Percentiles rank a stretch among this genome's conserved stretches.
These are phyloP conservation scores for Catocala sponsa DNA, from an alignment of 2,888 invertebrate genomes.

Conservation along the genomic window DNA sequence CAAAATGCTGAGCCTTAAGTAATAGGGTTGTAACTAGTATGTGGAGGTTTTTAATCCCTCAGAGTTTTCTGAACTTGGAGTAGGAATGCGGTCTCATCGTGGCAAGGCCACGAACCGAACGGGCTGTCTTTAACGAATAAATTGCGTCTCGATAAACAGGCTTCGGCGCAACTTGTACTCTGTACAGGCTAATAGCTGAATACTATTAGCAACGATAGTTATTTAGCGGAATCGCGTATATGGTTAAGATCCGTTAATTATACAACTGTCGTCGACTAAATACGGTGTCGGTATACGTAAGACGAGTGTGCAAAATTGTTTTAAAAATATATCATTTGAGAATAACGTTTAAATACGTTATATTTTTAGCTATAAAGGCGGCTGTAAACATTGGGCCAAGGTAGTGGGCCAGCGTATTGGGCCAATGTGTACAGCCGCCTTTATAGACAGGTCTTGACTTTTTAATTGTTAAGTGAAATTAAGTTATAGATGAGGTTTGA, in stretches of 20 bases:
- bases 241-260: slow-evolving; percentile 56
- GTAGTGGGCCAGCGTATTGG: too few relatives aligned
- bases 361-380: too few relatives aligned
- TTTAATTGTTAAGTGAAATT: too few relatives aligned
- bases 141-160: slow-evolving; percentile 79
- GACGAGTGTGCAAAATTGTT: not conserved
- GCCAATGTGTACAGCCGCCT: too few relatives aligned
- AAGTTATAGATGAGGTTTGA: too few relatives aligned
- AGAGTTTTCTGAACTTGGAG: slow-evolving; percentile 74
- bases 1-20: slow-evolving; percentile 3
- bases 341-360: not conserved
- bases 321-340: slow-evolving; percentile 1
- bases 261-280: slow-evolving; percentile 40
- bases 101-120: slow-evolving; percentile 75
- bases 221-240: slow-evolving; percentile 74
- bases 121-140: slow-evolving; percentile 81
- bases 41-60: slow-evolving; percentile 69
- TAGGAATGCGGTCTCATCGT: slow-evolving; percentile 78
- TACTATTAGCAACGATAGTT: slow-evolving; percentile 72
- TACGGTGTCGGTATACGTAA: not conserved
- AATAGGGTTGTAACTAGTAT: slow-evolving; percentile 31
- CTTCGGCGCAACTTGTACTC: slow-evolving; percentile 64
- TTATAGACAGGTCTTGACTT: too few relatives aligned
- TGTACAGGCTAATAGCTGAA: slow-evolving; percentile 71
- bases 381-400: too few relatives aligned